phyloP scores from a whole-genome alignment of 2,888 invertebrate species.

The Drosophila vallismaia region DNA sequence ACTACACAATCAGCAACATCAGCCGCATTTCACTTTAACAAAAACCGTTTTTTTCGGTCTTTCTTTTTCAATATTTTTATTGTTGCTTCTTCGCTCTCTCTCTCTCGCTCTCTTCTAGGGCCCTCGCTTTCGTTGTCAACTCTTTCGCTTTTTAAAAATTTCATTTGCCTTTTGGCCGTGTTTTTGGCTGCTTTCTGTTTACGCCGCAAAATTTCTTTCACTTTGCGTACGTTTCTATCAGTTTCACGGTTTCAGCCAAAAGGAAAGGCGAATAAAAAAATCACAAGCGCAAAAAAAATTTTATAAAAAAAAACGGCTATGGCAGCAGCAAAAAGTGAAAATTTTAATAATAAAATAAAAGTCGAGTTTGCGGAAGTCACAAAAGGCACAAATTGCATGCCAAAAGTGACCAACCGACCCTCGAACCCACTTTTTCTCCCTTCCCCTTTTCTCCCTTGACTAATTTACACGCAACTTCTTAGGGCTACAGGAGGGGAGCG shows the following conservation, averaged over 20 bases:
- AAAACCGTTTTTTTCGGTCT: slow-evolving; percentile 52
- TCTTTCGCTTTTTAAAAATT: slow-evolving; percentile 60
- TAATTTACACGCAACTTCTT: slow-evolving; percentile 26
- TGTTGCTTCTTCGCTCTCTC: slow-evolving; percentile 22
- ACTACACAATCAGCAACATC: slow-evolving; percentile 69
- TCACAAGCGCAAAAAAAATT: not conserved
- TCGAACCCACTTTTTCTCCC: not conserved
- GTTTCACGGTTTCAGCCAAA: slow-evolving; percentile 55
- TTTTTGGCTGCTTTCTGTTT: slow-evolving; percentile 72
- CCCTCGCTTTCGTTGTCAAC: slow-evolving; percentile 64
- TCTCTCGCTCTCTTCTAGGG: slow-evolving; percentile 16
- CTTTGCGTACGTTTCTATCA: slow-evolving; percentile 72
- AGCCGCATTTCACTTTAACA: slow-evolving; percentile 67
- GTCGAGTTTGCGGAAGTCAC: slow-evolving; percentile 73
- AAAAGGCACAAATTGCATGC: slow-evolving; percentile 70
- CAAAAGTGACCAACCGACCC: slow-evolving; percentile 39
- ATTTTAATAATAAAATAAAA: slow-evolving; percentile 68
- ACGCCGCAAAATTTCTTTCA: slow-evolving; percentile 75
- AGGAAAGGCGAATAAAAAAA: slow-evolving; percentile 22
- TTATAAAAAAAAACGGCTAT: slow-evolving; percentile 3
- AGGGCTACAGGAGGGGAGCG: not conserved
- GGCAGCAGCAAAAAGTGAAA: slow-evolving; percentile 63
- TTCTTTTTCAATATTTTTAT: slow-evolving; percentile 43
- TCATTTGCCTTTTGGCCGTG: slow-evolving; percentile 28
- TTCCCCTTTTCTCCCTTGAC: slow-evolving; percentile 12